These are phyloP conservation scores for Rhegmatorhina hoffmannsi DNA, from an alignment of 2,113 vertebrate species.

Conservation along the genomic window DNA sequence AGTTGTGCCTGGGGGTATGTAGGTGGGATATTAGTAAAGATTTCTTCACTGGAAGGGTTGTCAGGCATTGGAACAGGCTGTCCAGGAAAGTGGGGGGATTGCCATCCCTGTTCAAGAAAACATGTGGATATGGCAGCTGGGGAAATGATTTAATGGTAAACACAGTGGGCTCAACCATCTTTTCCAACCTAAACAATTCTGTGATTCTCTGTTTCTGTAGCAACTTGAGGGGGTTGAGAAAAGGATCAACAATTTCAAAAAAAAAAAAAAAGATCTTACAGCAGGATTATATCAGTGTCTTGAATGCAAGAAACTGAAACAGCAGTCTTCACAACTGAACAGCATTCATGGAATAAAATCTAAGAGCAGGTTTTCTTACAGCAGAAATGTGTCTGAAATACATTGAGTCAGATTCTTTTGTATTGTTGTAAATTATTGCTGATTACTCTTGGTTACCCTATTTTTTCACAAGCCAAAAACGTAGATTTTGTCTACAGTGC, in stretches of 20 bases:
- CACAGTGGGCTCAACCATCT: not conserved
- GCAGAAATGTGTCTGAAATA: not conserved
- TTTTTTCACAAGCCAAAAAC: not conserved
- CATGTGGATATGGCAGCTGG: fast-evolving
- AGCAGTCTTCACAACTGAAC: not conserved
- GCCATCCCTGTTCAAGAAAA: not conserved
- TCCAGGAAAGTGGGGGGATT: not conserved
- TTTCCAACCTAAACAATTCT: not conserved
- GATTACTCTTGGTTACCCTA: not conserved
- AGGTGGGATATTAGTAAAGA: not conserved
- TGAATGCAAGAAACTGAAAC: not conserved
- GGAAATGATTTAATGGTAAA: not conserved
- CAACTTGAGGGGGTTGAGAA: not conserved
- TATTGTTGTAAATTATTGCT: not conserved
- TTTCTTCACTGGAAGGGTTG: not conserved
- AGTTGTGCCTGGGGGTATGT: too few species aligned
- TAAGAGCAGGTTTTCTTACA: not conserved
- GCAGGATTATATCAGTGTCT: not conserved
- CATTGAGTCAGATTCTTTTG: not conserved
- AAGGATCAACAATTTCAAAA: not conserved
- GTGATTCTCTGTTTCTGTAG: not conserved
- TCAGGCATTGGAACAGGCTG: not conserved
- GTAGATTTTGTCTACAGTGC: not conserved
- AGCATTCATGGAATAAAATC: not conserved
- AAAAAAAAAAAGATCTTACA: not conserved